Conservation (phyloP, 2,888 invertebrate genomes). For the Abrostola triplasia region DNA sequence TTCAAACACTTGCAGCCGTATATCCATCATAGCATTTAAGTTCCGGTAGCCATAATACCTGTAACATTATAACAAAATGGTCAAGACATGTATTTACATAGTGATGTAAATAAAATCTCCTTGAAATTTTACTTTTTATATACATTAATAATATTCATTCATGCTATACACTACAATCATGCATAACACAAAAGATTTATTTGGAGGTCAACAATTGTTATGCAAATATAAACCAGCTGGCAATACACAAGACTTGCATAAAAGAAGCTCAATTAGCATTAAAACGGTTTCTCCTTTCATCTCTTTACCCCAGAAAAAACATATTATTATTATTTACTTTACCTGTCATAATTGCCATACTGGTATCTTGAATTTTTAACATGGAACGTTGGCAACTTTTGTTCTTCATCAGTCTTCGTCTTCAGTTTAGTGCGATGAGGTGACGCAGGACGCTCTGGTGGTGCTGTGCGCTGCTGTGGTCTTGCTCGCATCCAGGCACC, state of each 20-base stretch:
- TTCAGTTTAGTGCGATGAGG: conserved; percentile 77
- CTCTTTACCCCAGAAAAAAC: not conserved
- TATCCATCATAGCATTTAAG: conserved; percentile 93
- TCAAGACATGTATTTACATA: conserved; percentile 3
- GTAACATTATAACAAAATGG: conserved; percentile 55
- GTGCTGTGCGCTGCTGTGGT: conserved; percentile 75
- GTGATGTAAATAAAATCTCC: conserved; percentile 19
- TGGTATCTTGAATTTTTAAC: conserved; percentile 94
- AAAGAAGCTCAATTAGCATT: conserved; percentile 20
- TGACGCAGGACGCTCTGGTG: conserved; percentile 83
- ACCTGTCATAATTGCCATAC: conserved; percentile 98
- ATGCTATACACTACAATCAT: conserved; percentile 29
- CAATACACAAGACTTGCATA: conserved; percentile 28
- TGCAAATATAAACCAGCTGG: conserved; percentile 37
- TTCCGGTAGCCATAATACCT: conserved; percentile 98
- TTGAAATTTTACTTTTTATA: conserved; percentile 23
- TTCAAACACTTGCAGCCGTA: conserved; percentile 94
- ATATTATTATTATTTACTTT: conserved; percentile 28
- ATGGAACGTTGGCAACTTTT: conserved; percentile 90
- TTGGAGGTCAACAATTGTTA: conserved; percentile 42
- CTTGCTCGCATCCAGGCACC: conserved; percentile 93
- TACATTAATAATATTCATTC: conserved; percentile 21
- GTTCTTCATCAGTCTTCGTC: conserved; percentile 76
- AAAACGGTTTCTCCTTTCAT: not conserved
- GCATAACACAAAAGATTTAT: conserved; percentile 34